A percentile compares a stretch with the other conserved stretches of the same genome.
Conservation (phyloP, 2,797 vertebrate genomes). For the Melanotaenia trifasciata region DNA sequence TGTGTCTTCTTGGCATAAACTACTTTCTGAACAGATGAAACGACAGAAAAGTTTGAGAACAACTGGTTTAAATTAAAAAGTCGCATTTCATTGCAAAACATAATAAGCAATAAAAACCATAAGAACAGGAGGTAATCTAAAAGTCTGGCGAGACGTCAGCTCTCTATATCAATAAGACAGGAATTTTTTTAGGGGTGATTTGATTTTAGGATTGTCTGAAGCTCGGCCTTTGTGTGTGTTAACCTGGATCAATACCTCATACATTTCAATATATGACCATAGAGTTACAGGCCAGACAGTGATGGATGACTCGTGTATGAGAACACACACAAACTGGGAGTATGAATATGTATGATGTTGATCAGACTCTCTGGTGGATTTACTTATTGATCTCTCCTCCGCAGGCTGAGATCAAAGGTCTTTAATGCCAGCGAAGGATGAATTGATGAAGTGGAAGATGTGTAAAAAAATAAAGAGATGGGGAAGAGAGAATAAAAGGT, state of each 20-base stretch:
- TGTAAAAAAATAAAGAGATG: not conserved
- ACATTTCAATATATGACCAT: conserved; percentile 65
- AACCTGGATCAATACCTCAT: conserved; percentile 65
- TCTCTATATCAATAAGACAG: conserved; percentile 27
- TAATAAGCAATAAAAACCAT: not conserved
- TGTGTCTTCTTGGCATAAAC: not conserved
- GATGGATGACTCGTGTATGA: conserved; percentile 52
- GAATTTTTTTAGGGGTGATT: conserved; percentile 19
- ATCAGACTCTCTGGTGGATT: conserved; percentile 42
- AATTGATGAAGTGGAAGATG: not conserved
- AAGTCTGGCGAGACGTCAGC: conserved; percentile 7
- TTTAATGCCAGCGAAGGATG: conserved; percentile 42
- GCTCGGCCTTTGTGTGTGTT: conserved; percentile 7
- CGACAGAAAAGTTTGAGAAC: not conserved
- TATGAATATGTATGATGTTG: conserved; percentile 58
- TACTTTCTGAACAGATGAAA: not conserved
- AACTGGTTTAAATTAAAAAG: not conserved
- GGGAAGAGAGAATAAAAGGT: not conserved
- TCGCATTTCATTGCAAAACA: not conserved
- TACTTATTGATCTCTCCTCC: conserved; percentile 46
- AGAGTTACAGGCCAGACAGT: conserved; percentile 50
- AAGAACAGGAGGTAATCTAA: conserved; percentile 1
- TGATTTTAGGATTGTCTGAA: conserved; percentile 11
- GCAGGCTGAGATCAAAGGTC: conserved; percentile 44
- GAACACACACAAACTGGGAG: not conserved